A percentile compares a stretch with the other conserved stretches of the same genome.
Conservation (phyloP, 2,888 invertebrate species). For the Latrodectus hesperus region DNA sequence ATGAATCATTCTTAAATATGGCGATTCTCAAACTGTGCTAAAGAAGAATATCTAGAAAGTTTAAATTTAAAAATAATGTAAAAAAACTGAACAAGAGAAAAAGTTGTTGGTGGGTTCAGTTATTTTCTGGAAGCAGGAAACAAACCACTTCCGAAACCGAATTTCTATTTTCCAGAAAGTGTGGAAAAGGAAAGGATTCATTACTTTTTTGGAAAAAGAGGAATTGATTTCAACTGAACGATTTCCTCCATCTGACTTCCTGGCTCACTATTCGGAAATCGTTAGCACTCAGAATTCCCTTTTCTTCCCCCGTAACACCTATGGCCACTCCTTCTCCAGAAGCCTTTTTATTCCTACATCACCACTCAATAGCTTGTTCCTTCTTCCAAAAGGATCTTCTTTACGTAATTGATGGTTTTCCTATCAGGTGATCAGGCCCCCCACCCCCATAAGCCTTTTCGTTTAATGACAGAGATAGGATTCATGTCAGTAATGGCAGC, state of each 20-base stretch:
- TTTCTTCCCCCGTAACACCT: conserved; percentile 8
- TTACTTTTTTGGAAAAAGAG: background rate
- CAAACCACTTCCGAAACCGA: conserved; percentile 26
- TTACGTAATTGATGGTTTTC: conserved; percentile 60
- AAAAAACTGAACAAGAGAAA: background rate
- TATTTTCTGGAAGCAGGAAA: conserved; percentile 30
- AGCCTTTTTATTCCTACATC: conserved; percentile 19
- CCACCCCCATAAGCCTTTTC: conserved; percentile 27
- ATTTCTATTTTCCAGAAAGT: conserved; percentile 8
- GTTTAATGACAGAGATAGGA: conserved; percentile 62
- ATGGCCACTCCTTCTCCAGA: background rate
- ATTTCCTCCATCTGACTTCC: conserved; percentile 36
- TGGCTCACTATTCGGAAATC: conserved; percentile 60
- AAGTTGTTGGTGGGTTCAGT: conserved; percentile 4
- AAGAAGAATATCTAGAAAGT: too few species aligned
- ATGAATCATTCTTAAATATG: too few species aligned
- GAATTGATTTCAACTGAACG: conserved; percentile 61
- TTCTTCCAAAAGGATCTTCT: conserved; percentile 31
- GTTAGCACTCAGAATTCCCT: conserved; percentile 59
- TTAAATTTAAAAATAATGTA: background rate
- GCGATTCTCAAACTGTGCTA: too few species aligned
- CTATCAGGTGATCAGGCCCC: conserved; percentile 60
- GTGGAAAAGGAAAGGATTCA: background rate
- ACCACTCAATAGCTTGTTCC: conserved; percentile 45
- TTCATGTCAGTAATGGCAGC: conserved; percentile 43